These are phyloP conservation scores for Drosophila limbata DNA, from an alignment of 2,888 invertebrate genomes.

Conservation along the genomic window DNA sequence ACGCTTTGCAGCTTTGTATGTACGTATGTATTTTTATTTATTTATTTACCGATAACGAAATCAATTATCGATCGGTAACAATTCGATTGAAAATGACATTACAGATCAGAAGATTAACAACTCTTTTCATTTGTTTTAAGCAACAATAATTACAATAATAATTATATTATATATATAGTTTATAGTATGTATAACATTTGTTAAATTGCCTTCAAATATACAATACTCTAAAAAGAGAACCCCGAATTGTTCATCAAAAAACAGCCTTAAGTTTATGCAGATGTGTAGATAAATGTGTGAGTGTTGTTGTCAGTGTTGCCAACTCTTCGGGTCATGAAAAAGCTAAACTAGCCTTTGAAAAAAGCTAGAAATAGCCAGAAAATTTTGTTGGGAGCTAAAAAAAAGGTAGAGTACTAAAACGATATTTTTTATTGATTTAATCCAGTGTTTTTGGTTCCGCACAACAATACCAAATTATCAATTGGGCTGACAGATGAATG, in stretches of 20 bases:
- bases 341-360: no score
- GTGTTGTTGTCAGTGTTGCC: no score
- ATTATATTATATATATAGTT: constrained; percentile 23
- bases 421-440: no score
- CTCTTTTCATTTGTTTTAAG: constrained; percentile 50
- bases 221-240: constrained; percentile 65
- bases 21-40: constrained; percentile 40
- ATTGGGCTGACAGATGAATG: no score
- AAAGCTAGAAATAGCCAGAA: no score
- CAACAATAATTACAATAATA: constrained; percentile 75
- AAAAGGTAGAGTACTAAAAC: no score
- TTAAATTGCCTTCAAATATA: constrained; percentile 71
- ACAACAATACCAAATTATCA: no score
- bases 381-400: no score
- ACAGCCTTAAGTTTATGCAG: constrained; percentile 78
- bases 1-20: constrained; percentile 5
- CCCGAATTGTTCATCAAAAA: constrained; percentile 74
- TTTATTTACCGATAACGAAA: constrained; percentile 54
- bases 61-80: constrained; percentile 42
- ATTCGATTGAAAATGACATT: constrained; percentile 74
- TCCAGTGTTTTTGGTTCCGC: no score
- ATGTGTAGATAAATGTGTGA: constrained; percentile 50
- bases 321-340: no score
- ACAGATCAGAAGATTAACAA: constrained; percentile 70
- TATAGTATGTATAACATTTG: constrained; percentile 63